Conservation (phyloP, 2,113 vertebrate species). For the Peromyscus californicus region DNA sequence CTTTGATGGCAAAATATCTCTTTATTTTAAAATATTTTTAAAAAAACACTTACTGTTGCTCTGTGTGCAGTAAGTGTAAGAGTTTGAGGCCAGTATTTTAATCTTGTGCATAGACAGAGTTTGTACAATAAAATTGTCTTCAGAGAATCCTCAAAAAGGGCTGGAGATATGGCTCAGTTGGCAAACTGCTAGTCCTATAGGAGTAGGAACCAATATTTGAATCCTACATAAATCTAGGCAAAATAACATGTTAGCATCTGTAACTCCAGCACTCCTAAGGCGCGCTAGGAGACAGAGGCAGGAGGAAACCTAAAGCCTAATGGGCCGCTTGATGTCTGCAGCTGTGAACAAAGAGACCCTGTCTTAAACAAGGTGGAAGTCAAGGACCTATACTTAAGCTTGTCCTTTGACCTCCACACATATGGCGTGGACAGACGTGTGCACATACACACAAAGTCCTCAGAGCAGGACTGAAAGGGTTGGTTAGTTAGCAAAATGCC, state of each 20-base stretch:
- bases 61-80: not conserved
- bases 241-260: not conserved
- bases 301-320: not conserved
- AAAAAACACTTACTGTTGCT: not conserved
- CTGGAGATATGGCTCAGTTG: not conserved
- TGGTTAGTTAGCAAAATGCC: not conserved
- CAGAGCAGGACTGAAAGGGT: not conserved
- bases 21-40: not conserved
- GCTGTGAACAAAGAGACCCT: not conserved
- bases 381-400: not conserved
- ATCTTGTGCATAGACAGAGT: slow-evolving; percentile 2
- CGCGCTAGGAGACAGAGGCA: not conserved
- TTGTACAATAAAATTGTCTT: slow-evolving; percentile 47
- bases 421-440: not conserved
- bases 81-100: slow-evolving; percentile 33
- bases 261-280: not conserved
- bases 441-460: not conserved
- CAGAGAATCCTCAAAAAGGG: not conserved
- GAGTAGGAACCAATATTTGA: not conserved
- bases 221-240: not conserved
- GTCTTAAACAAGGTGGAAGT: not conserved
- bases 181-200: not conserved
- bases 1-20: slow-evolving; percentile 20
- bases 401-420: not conserved
- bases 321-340: not conserved